Percentiles rank a stretch among this genome's conserved stretches.
Conservation (phyloP, 2,113 vertebrate genomes). For the Cynopterus brachyotis region DNA sequence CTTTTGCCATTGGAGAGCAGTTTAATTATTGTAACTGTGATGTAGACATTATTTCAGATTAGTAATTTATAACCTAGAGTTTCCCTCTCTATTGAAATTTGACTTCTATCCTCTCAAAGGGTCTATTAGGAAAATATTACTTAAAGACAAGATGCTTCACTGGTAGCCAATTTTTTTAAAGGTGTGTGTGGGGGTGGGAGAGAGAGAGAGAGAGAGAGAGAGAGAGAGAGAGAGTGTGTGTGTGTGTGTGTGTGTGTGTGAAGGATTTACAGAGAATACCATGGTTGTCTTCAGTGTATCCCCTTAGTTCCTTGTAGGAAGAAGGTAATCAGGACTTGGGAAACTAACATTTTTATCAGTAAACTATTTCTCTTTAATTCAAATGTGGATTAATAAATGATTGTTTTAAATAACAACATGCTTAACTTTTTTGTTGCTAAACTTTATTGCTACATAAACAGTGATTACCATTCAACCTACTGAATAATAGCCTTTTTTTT, state of each 20-base stretch:
- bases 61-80: background rate
- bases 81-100: constrained; percentile 44
- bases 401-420: constrained; percentile 37
- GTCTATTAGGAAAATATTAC: constrained; percentile 16
- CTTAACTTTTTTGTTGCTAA: constrained; percentile 46
- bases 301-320: background rate
- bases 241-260: background rate
- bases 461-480: background rate
- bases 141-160: constrained; percentile 13
- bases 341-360: constrained; percentile 36
- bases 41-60: background rate
- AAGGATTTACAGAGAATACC: background rate
- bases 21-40: background rate
- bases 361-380: constrained; percentile 46
- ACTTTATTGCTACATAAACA: background rate
- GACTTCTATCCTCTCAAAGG: background rate
- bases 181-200: too few relatives aligned
- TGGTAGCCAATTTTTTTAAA: background rate
- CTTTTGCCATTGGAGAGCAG: background rate
- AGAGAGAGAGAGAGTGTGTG: background rate
- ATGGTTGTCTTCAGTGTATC: background rate
- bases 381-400: constrained; percentile 42
- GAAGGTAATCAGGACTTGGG: background rate
- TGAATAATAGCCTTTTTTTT: constrained; percentile 13
- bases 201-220: too few relatives aligned